These are phyloP conservation scores for Alauda arvensis DNA, from an alignment of 2,797 vertebrate genomes.

Conservation along the genomic window DNA sequence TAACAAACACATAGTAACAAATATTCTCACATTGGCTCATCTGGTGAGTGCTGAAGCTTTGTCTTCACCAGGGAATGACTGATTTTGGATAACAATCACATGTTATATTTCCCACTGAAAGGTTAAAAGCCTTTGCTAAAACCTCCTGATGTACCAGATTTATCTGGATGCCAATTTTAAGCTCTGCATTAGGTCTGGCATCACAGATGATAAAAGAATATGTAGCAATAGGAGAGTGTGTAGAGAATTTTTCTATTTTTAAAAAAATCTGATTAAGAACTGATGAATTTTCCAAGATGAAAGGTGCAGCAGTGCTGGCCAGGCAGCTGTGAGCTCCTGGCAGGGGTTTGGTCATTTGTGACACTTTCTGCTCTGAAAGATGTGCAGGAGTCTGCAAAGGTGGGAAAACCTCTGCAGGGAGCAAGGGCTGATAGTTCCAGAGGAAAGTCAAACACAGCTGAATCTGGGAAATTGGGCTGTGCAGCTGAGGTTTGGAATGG, in stretches of 20 bases:
- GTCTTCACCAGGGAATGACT: neutral
- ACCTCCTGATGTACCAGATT: rapidly evolving
- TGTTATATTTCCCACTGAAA: neutral
- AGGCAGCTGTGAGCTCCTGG: neutral
- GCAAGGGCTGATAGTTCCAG: neutral
- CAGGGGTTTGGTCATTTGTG: neutral
- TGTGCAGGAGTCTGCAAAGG: neutral
- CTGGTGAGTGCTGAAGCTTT: neutral
- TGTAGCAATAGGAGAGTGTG: neutral
- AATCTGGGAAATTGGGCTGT: neutral
- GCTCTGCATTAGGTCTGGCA: neutral
- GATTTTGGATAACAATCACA: neutral
- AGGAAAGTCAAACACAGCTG: neutral
- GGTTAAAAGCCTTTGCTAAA: neutral
- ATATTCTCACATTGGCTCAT: neutral
- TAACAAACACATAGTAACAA: neutral
- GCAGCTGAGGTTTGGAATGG: neutral
- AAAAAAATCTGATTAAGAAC: neutral
- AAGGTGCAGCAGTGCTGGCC: neutral
- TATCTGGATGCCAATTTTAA: neutral
- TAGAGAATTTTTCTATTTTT: neutral
- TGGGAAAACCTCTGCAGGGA: neutral
- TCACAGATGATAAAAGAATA: neutral
- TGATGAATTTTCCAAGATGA: neutral
- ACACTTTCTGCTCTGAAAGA: neutral